These are phyloP conservation scores for Thryonomys swinderianus DNA, from an alignment of 2,113 vertebrate species.

Conservation along the genomic window DNA sequence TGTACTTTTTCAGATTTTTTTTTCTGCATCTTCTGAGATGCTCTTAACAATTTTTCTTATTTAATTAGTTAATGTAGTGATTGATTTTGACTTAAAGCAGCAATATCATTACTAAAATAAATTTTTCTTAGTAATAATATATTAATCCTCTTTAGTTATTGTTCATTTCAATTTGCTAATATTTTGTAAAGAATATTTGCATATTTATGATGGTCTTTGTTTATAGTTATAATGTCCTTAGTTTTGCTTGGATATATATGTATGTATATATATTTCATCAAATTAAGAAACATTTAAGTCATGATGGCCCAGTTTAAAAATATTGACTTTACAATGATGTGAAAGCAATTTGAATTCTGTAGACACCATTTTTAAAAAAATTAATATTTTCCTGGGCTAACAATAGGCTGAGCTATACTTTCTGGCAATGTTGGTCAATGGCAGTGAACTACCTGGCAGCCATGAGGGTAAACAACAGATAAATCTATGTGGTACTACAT, in stretches of 20 bases:
- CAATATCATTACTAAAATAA: background rate
- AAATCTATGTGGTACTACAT: background rate
- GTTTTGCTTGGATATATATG: background rate
- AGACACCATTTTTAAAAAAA: background rate
- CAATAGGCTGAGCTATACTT: background rate
- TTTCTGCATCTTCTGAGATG: background rate
- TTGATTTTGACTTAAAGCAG: slow-evolving; percentile 21
- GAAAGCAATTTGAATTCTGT: background rate
- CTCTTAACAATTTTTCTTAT: slow-evolving; percentile 8
- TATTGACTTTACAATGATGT: background rate
- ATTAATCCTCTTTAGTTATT: slow-evolving; percentile 31
- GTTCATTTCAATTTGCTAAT: background rate
- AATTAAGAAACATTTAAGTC: background rate
- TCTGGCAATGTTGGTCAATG: background rate
- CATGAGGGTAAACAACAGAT: background rate
- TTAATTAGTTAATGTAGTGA: background rate
- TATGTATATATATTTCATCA: background rate
- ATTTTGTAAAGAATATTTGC: background rate
- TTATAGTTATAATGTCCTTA: background rate
- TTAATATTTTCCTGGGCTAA: background rate
- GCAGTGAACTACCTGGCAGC: background rate
- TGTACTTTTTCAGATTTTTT: background rate
- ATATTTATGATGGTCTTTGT: background rate
- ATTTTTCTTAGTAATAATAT: background rate
- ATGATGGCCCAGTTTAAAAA: background rate